phyloP scores from a whole-genome alignment of 2,797 vertebrate genomes.

The Aphelocoma californica region DNA sequence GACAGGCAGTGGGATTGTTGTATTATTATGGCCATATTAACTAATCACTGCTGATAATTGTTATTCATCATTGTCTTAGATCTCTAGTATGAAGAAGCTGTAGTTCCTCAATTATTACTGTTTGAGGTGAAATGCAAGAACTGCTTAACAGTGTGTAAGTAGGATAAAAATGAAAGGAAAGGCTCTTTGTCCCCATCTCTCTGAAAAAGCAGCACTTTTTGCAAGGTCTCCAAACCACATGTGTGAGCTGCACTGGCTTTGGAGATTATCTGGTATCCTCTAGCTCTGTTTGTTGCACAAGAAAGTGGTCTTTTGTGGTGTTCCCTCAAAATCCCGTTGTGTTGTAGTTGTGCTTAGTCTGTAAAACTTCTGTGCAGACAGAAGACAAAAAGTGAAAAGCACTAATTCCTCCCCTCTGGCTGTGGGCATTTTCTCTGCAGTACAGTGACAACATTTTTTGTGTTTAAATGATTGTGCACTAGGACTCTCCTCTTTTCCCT shows the following conservation, averaged over 20 bases:
- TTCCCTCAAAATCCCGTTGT: not conserved
- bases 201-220: not conserved
- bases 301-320: not conserved
- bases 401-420: not conserved
- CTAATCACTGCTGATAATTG: slow-evolving; percentile 20
- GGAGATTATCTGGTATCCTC: not conserved
- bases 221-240: not conserved
- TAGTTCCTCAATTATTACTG: not conserved
- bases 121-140: not conserved
- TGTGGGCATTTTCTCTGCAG: not conserved
- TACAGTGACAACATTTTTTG: not conserved
- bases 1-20: slow-evolving; percentile 28
- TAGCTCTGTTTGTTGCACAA: not conserved
- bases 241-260: not conserved
- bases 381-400: not conserved
- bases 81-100: not conserved
- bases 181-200: not conserved
- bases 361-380: not conserved
- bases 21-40: slow-evolving; percentile 2
- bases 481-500: not conserved
- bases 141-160: not conserved
- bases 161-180: not conserved
- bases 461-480: not conserved
- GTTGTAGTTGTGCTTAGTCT: not conserved
- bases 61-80: slow-evolving; percentile 22